Base-by-base conservation (phyloP, 2,888 invertebrate genomes). In the Trilocha varians region DNA sequence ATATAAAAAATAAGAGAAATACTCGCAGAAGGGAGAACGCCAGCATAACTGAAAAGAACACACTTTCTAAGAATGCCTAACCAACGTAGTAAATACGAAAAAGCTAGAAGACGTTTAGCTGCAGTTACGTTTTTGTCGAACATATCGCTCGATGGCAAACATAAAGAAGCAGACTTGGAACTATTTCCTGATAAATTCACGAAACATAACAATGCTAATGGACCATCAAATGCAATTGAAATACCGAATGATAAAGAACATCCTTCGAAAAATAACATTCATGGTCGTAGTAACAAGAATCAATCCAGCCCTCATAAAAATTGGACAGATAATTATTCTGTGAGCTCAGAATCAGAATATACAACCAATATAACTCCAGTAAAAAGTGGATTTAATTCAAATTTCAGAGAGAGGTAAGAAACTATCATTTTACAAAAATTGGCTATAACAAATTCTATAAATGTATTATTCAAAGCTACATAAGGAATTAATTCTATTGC, bases 121-220 rank as follows among this genome's bases (percentile, higher is more conserved):
- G 98, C 98, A 57, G 90, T 97, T 65, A 94, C 95, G 67, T 98
- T 98, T 87, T 88, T 98, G 59, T 93, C 96, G 41, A 98, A 97
- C 84, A 98, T 98, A 71, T 96, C 97, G 49, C 88, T 98, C 50
- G 97, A 97, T 87, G 97, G 97, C 53, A 93, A 92, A 58, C 92
- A 93, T 77, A 90, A 89, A 69, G 92, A 93, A 71, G 90, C 91
- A 46, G 90, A 75, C 50, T 48, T 74, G 45, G 56, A 62, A 42
- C 68, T 72, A 46, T 52, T 68, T 49, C 52, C 59, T 32, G 70
- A 71, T 53, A 70, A 71, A 48, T 46, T 62, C 32, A 47, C 54
- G 13, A 71, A 63, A 48, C 54, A 49, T 53, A 78, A 78, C 49
- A 70, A 63, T 59, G 56, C 54, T 44, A 67, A 75, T 52, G 53